A percentile compares a stretch with the other conserved stretches of the same genome.
These are phyloP conservation scores for Mantis religiosa DNA, from an alignment of 2,888 invertebrate species.

Conservation along the genomic window DNA sequence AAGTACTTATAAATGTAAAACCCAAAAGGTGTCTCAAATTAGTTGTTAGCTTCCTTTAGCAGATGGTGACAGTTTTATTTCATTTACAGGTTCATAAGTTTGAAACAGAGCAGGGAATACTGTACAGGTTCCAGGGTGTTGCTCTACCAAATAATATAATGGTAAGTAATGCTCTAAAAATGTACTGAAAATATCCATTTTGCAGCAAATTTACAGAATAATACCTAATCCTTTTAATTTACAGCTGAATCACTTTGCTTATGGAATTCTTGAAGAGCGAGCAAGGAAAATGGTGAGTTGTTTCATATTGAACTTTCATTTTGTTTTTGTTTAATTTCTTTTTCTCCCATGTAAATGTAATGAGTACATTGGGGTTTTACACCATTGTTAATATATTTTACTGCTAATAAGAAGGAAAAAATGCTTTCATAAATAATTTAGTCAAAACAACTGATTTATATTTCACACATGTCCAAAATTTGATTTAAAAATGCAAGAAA, in stretches of 20 bases:
- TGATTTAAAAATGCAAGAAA: no score
- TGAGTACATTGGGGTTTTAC: background rate
- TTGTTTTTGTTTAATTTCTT: background rate
- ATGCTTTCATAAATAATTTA: no score
- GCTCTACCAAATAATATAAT: constrained; percentile 72
- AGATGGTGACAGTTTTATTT: background rate
- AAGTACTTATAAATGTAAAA: background rate
- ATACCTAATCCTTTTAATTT: constrained; percentile 16
- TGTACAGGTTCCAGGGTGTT: constrained; percentile 88
- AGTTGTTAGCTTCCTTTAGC: no score
- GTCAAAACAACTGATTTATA: no score
- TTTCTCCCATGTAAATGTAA: background rate
- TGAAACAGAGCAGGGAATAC: constrained; percentile 53
- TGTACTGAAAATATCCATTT: background rate
- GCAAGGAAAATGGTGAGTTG: constrained; percentile 60
- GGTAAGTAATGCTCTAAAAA: constrained; percentile 36
- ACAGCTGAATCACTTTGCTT: constrained; percentile 74
- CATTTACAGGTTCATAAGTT: constrained; percentile 61
- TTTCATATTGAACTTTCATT: background rate
- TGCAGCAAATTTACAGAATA: background rate
- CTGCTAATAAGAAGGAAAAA: no score
- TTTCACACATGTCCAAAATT: no score
- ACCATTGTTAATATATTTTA: no score
- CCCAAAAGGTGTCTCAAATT: no score
- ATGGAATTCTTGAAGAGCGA: constrained; percentile 66